Evolutionary conservation across 2,113 vertebrate species (phyloP), one percentile per base, ranked within the genome.

Genomic region (Psittacula cyanocephala): DNA sequence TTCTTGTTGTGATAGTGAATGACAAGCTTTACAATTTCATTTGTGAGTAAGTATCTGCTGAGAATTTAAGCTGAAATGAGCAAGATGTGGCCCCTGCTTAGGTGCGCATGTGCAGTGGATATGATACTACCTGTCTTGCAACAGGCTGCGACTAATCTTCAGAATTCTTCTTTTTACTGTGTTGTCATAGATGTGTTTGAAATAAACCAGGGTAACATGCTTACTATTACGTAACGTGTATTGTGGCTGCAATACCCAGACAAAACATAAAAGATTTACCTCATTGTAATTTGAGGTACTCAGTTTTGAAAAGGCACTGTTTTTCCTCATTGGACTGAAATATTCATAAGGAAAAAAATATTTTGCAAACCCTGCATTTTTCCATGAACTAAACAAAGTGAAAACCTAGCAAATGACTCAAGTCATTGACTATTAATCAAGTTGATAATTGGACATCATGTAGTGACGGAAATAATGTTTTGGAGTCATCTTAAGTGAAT

Each of bases 351-450:
- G 19, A 86, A 92, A 86, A 63, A n/a, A 11, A 16, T 25, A n/a
- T 47, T 63, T 76, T 88, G 33, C 59, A 80, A 93, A 82, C 59
- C 0, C 23, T 53, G 11, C 46, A 60, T 76, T 96, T 93, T 95
- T 74, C 6, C 24, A 62, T 2, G 1, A 91, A 75, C 39, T 8
- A 67, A 86, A 81, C 7, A 80, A 88, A 72, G 9, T 65, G 6
- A 62, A 94, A 77, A 72, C 12, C 8, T 57, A 75, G 25, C 41
- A 95, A 81, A 68, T 84, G 22, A 10, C 62, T 83, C 17, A 63
- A 88, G 31, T 18, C 57, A 85, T 92, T 88, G 94, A 89, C 17
- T 84, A 83, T 91, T 86, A 88, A 88, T 85, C 23, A 43, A 59
- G 14, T 22, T 85, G 49, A 50, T 88, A 92, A 75, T 68, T 78